These are phyloP conservation scores for Rhagonycha lutea DNA, from an alignment of 2,888 invertebrate species.

Conservation along the genomic window DNA sequence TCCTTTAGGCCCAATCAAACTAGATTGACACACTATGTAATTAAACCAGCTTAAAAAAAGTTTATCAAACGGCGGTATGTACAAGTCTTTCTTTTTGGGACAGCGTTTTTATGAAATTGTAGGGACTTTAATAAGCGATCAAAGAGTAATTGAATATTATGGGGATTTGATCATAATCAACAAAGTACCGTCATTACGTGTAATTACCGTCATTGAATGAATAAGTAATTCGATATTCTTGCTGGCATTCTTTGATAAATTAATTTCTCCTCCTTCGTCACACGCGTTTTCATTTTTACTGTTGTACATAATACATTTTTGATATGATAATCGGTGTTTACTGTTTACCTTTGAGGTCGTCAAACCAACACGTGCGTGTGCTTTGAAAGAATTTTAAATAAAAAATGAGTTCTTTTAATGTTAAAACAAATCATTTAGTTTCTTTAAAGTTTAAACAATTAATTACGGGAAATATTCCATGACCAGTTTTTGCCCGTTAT, in stretches of 20 bases:
- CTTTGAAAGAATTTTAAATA: not conserved
- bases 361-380: not conserved
- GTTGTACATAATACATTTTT: not conserved
- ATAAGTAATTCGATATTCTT: not conserved
- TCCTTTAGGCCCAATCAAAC: not conserved
- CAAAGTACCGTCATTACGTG: not conserved
- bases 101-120: not conserved
- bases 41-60: not conserved
- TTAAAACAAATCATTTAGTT: not conserved
- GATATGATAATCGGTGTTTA: not conserved
- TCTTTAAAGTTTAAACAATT: not conserved
- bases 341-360: not conserved
- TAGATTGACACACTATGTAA: not conserved
- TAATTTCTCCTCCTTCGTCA: not conserved
- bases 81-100: not conserved
- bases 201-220: not conserved
- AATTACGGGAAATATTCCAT: not conserved
- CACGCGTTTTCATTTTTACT: not conserved
- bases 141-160: not conserved
- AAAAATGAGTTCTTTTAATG: not conserved
- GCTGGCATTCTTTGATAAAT: not conserved
- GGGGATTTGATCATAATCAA: not conserved
- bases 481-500: not conserved
- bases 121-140: not conserved
- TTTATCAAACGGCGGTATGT: not conserved